These are phyloP conservation scores for Castor canadensis DNA, from an alignment of 2,113 vertebrate species.

Conservation along the genomic window DNA sequence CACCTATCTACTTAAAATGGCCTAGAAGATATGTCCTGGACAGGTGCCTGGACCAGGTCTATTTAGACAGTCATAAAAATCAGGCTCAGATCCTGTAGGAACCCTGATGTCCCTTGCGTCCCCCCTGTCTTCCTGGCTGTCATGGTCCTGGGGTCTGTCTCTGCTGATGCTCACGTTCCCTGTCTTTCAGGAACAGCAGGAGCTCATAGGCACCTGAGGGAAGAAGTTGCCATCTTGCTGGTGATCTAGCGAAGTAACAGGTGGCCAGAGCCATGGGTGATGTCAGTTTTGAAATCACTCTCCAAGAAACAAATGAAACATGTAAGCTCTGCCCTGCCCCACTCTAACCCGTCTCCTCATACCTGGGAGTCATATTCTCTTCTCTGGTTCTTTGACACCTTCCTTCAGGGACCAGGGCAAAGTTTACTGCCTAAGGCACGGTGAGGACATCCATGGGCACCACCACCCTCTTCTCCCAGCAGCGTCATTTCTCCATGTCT, in stretches of 20 bases:
- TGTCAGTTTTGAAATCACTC: not conserved
- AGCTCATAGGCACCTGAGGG: not conserved
- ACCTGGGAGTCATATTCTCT: accelerated
- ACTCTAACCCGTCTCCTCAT: accelerated
- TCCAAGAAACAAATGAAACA: not conserved
- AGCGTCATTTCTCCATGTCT: not conserved
- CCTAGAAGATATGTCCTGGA: not conserved
- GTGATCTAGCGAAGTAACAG: not conserved
- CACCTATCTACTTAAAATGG: not conserved
- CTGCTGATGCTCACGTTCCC: not conserved
- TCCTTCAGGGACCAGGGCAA: not conserved
- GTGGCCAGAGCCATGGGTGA: not conserved
- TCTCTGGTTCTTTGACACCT: too few relatives aligned
- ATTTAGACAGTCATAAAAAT: not conserved
- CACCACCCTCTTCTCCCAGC: not conserved
- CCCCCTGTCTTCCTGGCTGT: not conserved
- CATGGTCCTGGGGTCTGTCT: not conserved
- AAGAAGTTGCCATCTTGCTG: not conserved
- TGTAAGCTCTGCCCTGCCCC: too few relatives aligned
- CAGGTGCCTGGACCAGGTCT: accelerated
- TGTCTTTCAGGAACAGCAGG: not conserved
- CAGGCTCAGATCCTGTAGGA: too few relatives aligned
- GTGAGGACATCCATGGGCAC: too few relatives aligned
- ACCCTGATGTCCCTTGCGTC: too few relatives aligned
- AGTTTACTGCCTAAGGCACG: not conserved